Conservation (phyloP, 2,113 vertebrate species). For the Triplophysa tibetana region DNA sequence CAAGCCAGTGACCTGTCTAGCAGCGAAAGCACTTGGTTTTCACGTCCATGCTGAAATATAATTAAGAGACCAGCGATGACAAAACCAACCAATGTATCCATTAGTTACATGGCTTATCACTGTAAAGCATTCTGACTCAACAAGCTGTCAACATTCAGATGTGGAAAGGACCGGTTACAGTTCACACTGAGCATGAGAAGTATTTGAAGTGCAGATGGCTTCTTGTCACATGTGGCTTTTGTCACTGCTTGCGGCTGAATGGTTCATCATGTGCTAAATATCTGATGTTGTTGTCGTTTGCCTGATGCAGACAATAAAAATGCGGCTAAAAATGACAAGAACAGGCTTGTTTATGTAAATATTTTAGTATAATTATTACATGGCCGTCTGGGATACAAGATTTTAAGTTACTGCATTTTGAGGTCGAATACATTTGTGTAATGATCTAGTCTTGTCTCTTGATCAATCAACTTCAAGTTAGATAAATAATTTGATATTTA, state of each 20-base stretch:
- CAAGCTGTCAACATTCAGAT: slow-evolving; percentile 14
- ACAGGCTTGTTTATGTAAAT: background rate
- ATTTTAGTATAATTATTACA: background rate
- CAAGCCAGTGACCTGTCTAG: slow-evolving; percentile 26
- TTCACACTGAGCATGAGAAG: slow-evolving; percentile 8
- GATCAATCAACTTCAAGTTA: too few relatives aligned
- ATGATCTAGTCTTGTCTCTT: too few relatives aligned
- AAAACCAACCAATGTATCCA: background rate
- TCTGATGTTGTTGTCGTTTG: background rate
- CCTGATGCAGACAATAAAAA: background rate
- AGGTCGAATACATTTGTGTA: too few relatives aligned
- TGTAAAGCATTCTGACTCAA: slow-evolving; percentile 1
- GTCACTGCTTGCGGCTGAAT: background rate
- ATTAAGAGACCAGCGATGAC: slow-evolving; percentile 32
- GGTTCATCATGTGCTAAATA: background rate
- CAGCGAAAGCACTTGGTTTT: slow-evolving; percentile 26
- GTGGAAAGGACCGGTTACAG: background rate
- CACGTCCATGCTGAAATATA: slow-evolving; percentile 34
- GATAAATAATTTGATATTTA: too few relatives aligned
- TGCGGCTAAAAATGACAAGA: background rate
- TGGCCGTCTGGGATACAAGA: background rate
- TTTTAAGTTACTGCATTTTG: background rate
- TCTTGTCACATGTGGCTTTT: slow-evolving; percentile 12
- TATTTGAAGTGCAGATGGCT: slow-evolving; percentile 18
- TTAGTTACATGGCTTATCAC: slow-evolving; percentile 18